Evolutionary conservation across 2,888 invertebrate genomes (phyloP), one percentile per base, ranked within the genome.

Genomic region (Sarcophaga caerulescens): DNA sequence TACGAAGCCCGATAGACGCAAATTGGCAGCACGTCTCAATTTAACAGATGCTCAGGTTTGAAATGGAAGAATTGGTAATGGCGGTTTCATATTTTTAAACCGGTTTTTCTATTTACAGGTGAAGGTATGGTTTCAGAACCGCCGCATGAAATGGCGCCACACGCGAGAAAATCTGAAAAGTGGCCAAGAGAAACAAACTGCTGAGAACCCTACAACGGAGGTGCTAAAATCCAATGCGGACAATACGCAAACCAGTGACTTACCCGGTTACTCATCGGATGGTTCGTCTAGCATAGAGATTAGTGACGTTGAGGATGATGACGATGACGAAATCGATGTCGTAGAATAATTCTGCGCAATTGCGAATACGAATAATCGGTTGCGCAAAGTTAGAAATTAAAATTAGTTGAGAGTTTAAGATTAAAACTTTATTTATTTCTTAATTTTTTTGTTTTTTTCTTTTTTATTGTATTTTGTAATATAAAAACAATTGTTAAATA

Each of bases 91-190:
- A 35, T 35, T 35, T 35, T 35, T 8, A 35, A 35, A 35, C 10
- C 10, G 3, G 3, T 1, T 35, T 35, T 35, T 35, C 8, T 35
- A 10, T 35, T 35, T 35, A 35, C 92, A 97, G 96, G 97, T 98
- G 2, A 98, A 98, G 93, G 98, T 98, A 3, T 98, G 98, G 98
- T 98, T 98, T 92, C 98, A 98, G 94, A 98, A 93, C 91, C 95
- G 97, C 1, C 95, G 97, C 81, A 97, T 97, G 97, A 97, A 97
- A 92, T 97, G 97, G 97, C 95, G 97, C 0, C 97, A 97, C 90
- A 96, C 96, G 47, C 95, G 96, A 88, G 96, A 96, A 89, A 95
- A 94, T 86, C 89, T 93, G 0, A 93, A 93, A 79, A 92, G 91
- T 74, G 92, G 92, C 0, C 93, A 93, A 45, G 93, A 93, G 70